A percentile compares a stretch with the other conserved stretches of the same genome.
Conservation (phyloP, 2,797 vertebrate species). For the Cichlasoma orientale region DNA sequence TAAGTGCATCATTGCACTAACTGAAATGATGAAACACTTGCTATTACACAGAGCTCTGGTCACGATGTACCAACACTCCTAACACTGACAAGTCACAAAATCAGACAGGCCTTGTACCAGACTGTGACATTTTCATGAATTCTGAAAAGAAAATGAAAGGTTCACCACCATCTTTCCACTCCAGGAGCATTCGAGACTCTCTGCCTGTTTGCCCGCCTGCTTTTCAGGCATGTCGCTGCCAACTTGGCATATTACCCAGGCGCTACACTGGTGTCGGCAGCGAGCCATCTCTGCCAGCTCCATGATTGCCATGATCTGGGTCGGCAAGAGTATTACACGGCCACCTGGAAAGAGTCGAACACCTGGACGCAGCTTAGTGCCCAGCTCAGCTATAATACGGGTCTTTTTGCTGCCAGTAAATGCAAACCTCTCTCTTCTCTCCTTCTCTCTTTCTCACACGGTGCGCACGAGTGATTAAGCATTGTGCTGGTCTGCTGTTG, state of each 20-base stretch:
- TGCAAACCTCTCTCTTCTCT: slow-evolving; percentile 24
- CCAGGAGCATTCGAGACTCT: slow-evolving; percentile 39
- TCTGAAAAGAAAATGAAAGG: slow-evolving; percentile 42
- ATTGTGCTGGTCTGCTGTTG: slow-evolving; percentile 40
- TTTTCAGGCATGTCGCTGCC: slow-evolving; percentile 60
- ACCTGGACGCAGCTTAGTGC: slow-evolving; percentile 74
- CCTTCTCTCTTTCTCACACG: slow-evolving; percentile 1
- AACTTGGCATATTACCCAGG: slow-evolving; percentile 68
- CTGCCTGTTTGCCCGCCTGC: slow-evolving; percentile 49
- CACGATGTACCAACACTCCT: background rate
- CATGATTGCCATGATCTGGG: slow-evolving; percentile 78
- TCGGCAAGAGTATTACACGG: slow-evolving; percentile 78
- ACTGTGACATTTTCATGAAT: slow-evolving; percentile 43
- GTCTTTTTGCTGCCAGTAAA: slow-evolving; percentile 52
- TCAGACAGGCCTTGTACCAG: slow-evolving; percentile 32
- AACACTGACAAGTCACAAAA: slow-evolving; percentile 17
- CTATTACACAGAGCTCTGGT: slow-evolving; percentile 12
- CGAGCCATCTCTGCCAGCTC: slow-evolving; percentile 70
- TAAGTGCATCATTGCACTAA: background rate
- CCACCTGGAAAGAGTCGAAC: slow-evolving; percentile 78
- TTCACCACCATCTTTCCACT: slow-evolving; percentile 47
- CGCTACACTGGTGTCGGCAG: slow-evolving; percentile 60
- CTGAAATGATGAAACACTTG: slow-evolving; percentile 11
- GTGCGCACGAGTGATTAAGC: slow-evolving; percentile 46
- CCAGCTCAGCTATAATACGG: slow-evolving; percentile 64